Conservation (phyloP, 2,113 vertebrate species). For the Phyllopteryx taeniolatus region DNA sequence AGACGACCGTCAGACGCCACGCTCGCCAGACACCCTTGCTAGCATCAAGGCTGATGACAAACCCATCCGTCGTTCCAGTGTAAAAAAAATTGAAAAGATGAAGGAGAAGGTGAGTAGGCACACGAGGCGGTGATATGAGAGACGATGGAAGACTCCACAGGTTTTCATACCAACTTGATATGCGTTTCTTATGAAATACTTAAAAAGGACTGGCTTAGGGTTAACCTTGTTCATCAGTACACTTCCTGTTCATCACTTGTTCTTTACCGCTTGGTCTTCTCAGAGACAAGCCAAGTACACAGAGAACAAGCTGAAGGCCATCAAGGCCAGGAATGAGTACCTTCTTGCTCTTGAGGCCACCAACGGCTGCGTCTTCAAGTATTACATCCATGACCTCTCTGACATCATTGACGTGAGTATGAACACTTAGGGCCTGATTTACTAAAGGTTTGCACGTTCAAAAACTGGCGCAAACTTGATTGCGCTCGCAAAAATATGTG, state of each 20-base stretch:
- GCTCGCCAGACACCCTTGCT: constrained; percentile 89
- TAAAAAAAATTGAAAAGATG: constrained; percentile 99
- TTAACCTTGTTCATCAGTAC: constrained; percentile 19
- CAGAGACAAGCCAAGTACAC: constrained; percentile 98
- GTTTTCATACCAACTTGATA: background rate
- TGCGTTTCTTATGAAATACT: constrained; percentile 46
- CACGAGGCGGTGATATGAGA: too few species aligned
- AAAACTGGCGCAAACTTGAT: background rate
- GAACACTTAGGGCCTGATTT: background rate
- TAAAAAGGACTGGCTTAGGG: constrained; percentile 22
- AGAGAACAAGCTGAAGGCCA: constrained; percentile 95
- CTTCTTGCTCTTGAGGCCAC: constrained; percentile 94
- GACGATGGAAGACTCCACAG: background rate
- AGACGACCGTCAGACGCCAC: constrained; percentile 88
- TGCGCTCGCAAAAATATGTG: background rate
- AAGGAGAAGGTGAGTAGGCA: constrained; percentile 89
- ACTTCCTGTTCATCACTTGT: background rate
- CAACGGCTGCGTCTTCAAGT: constrained; percentile 96
- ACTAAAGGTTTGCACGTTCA: background rate
- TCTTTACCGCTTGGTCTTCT: background rate
- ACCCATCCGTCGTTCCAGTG: constrained; percentile 89
- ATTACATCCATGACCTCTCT: constrained; percentile 97
- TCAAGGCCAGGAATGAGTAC: constrained; percentile 96
- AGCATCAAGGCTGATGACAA: constrained; percentile 89
- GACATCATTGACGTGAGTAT: constrained; percentile 96